Evolutionary conservation across 92 coral and sea anemone species (phyloP).

Genomic region (Heliopora coerulea): DNA sequence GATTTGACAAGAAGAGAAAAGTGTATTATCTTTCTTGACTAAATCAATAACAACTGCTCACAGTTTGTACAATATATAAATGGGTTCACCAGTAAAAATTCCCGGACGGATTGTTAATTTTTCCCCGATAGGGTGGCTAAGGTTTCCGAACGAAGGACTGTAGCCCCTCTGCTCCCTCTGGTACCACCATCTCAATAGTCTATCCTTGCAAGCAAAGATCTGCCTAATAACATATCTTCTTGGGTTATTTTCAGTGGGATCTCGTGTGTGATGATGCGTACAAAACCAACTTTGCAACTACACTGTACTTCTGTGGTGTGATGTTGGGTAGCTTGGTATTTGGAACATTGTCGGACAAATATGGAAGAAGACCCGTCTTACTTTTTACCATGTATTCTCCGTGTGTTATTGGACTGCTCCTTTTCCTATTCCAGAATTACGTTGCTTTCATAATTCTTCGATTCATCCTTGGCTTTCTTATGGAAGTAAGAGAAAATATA

Average conservation of each 20-base stretch:
- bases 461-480: constrained; percentile 24
- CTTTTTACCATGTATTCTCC: constrained; percentile 27
- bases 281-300: constrained; percentile 25
- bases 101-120: too few species aligned
- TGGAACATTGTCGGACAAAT: constrained; percentile 35
- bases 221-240: too few species aligned
- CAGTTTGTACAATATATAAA: too few species aligned
- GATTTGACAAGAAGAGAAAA: too few species aligned
- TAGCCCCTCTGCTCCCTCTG: too few species aligned
- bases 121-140: too few species aligned
- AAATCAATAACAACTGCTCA: too few species aligned
- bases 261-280: constrained; percentile 39
- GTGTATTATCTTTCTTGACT: too few species aligned
- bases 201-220: too few species aligned
- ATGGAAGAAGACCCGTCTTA: constrained; percentile 36
- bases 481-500: constrained; percentile 3
- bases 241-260: constrained; percentile 18
- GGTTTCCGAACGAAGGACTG: too few species aligned
- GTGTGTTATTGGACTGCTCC: not conserved
- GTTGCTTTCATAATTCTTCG: constrained; percentile 34
- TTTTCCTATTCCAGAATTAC: constrained; percentile 10
- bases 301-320: constrained; percentile 23
- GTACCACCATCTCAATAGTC: too few species aligned
- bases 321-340: constrained; percentile 31
- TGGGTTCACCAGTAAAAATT: too few species aligned